These are phyloP conservation scores for Labeo rohita DNA, from an alignment of 2,113 vertebrate genomes.

Conservation along the genomic window DNA sequence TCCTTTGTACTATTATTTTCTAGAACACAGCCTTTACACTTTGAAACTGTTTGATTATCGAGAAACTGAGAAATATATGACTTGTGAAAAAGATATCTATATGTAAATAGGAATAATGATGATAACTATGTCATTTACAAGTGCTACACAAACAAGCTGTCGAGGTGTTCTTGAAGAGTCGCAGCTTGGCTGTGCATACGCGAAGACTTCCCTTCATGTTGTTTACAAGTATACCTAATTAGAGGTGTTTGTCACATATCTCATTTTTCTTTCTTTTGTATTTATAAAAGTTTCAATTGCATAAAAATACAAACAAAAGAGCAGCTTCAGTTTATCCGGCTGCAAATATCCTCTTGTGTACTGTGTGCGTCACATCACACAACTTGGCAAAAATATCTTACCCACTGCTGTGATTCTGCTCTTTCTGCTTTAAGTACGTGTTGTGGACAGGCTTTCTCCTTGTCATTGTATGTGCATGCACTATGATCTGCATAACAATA, in stretches of 20 bases:
- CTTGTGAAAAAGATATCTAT: constrained; percentile 66
- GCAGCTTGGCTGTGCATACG: constrained; percentile 85
- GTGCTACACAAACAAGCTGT: constrained; percentile 64
- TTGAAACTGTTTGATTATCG: constrained; percentile 72
- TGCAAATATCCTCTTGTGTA: constrained; percentile 81
- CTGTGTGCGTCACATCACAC: constrained; percentile 73
- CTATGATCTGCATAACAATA: constrained; percentile 94
- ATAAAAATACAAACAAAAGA: constrained; percentile 59
- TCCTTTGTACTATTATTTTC: constrained; percentile 70
- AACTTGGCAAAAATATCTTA: constrained; percentile 81
- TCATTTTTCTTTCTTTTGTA: constrained; percentile 87
- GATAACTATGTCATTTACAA: constrained; percentile 69
- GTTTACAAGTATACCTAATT: constrained; percentile 93
- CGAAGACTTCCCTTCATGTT: constrained; percentile 85
- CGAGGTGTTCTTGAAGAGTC: constrained; percentile 78
- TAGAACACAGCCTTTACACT: constrained; percentile 72
- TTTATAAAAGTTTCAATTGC: constrained; percentile 76
- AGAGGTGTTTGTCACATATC: constrained; percentile 90
- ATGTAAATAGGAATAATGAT: constrained; percentile 65
- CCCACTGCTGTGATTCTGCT: constrained; percentile 90
- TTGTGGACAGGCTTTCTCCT: constrained; percentile 93
- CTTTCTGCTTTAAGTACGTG: constrained; percentile 94
- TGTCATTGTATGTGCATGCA: constrained; percentile 97
- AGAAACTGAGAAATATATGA: constrained; percentile 64
- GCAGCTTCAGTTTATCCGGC: constrained; percentile 75